phyloP scores from a whole-genome alignment of 92 coral and sea anemone genomes.

The Desmophyllum pertusum region DNA sequence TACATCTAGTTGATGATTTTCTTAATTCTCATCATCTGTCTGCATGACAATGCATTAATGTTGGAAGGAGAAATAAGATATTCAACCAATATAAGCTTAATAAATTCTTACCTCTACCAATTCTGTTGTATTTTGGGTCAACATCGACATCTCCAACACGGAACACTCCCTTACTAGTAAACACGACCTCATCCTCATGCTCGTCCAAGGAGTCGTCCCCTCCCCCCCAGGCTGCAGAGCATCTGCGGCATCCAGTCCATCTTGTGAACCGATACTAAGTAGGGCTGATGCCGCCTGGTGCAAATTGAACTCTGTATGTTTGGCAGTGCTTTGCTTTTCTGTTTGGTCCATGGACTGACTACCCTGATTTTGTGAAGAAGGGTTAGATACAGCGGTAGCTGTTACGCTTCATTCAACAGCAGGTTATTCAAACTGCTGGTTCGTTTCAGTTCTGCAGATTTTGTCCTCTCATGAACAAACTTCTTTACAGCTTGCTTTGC shows the following conservation, averaged over 20 bases:
- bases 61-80: not conserved
- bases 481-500: constrained; percentile 95
- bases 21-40: not conserved
- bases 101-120: constrained; percentile 82
- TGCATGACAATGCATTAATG: not conserved
- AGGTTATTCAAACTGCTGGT: constrained; percentile 38
- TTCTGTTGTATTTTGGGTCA: constrained; percentile 94
- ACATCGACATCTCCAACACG: constrained; percentile 98
- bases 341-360: not conserved
- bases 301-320: constrained; percentile 71
- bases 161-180: constrained; percentile 91
- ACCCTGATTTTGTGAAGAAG: not conserved
- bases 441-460: constrained; percentile 79
- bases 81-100: not conserved
- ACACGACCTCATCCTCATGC: constrained; percentile 85
- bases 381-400: not conserved
- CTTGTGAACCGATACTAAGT: constrained; percentile 89
- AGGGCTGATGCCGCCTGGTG: constrained; percentile 97
- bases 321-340: constrained; percentile 14
- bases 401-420: not conserved
- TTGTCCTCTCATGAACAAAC: constrained; percentile 87
- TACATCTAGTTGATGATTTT: no score
- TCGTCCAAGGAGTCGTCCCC: constrained; percentile 63
- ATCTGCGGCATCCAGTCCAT: constrained; percentile 57
- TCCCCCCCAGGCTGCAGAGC: constrained; percentile 44